Evolutionary conservation across 2,797 vertebrate genomes (phyloP).

Genomic region (Pogoniulus pusillus): DNA sequence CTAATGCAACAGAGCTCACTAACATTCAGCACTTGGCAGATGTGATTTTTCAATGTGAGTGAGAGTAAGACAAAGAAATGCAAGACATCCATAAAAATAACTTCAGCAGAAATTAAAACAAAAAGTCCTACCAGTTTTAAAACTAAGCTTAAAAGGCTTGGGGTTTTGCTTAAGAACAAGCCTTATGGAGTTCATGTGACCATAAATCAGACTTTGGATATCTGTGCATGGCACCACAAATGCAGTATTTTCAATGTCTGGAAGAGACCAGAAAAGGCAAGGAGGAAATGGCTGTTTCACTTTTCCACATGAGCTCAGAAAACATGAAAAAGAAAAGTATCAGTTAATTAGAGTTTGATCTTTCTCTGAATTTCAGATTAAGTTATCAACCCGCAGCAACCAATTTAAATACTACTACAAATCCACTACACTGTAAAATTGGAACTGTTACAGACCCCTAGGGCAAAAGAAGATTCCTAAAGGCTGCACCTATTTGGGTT

Average conservation of each 20-base stretch:
- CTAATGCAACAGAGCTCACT: background rate
- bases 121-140: background rate
- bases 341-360: background rate
- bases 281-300: background rate
- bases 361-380: background rate
- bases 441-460: background rate
- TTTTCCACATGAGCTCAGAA: background rate
- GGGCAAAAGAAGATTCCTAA: background rate
- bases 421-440: background rate
- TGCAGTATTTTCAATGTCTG: background rate
- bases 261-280: background rate
- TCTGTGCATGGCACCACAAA: background rate
- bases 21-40: background rate
- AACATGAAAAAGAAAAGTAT: background rate
- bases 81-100: background rate
- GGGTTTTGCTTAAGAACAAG: background rate
- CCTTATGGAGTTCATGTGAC: background rate
- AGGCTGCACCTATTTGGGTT: background rate
- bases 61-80: background rate
- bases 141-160: background rate
- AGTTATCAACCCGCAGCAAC: background rate
- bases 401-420: background rate
- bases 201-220: background rate
- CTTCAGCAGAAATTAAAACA: background rate
- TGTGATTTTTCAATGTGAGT: background rate